These are phyloP conservation scores for Eudorcas thomsonii DNA, from an alignment of 2,113 vertebrate genomes.

Conservation along the genomic window DNA sequence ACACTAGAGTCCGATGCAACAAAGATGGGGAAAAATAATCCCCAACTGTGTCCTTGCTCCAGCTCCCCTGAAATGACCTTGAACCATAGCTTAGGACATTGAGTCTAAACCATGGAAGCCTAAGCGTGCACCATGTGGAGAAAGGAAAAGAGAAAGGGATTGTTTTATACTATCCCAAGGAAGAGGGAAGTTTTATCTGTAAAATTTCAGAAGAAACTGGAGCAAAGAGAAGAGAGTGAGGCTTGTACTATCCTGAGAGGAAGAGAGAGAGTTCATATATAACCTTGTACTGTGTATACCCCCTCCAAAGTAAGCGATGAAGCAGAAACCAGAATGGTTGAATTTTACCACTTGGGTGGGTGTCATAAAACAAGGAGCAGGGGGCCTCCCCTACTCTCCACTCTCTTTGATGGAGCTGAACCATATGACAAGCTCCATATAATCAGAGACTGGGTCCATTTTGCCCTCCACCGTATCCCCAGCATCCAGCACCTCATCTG, in stretches of 20 bases:
- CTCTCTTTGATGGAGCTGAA: neutral
- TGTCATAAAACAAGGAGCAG: neutral
- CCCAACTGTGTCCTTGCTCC: neutral
- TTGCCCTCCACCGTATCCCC: neutral
- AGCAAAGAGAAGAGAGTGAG: neutral
- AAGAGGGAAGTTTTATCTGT: neutral
- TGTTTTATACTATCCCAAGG: neutral
- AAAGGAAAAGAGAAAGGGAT: neutral
- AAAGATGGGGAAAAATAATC: conserved; percentile 2
- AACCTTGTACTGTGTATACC: neutral
- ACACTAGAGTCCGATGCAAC: conserved; percentile 20
- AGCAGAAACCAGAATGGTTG: neutral
- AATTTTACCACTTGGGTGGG: neutral
- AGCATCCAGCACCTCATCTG: neutral
- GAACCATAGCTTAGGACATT: conserved; percentile 18
- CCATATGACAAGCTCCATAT: neutral
- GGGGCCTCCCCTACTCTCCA: neutral
- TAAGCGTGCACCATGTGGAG: neutral
- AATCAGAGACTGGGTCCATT: neutral
- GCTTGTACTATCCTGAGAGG: neutral
- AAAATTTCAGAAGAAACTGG: conserved; percentile 11
- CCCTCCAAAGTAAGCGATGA: neutral
- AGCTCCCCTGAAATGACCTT: conserved; percentile 57
- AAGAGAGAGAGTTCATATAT: neutral
- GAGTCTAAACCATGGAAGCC: neutral